Conservation (phyloP, 2,113 vertebrate species). For the Cyphomyrus discorhynchus region DNA sequence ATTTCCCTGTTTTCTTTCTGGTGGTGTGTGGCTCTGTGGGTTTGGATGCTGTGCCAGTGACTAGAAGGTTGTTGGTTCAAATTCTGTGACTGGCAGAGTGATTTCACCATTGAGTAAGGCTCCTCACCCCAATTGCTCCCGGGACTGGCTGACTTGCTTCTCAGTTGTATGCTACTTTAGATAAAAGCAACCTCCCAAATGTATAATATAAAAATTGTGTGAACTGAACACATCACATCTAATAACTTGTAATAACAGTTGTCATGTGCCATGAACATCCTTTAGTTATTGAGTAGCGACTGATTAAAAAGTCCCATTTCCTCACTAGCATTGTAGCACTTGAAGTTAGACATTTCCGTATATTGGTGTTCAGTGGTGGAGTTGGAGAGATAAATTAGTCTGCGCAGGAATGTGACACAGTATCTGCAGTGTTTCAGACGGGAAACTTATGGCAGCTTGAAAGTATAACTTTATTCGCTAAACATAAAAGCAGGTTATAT, state of each 20-base stretch:
- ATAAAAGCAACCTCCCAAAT: background rate
- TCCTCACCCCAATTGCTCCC: background rate
- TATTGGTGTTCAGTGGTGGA: background rate
- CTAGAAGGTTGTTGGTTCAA: background rate
- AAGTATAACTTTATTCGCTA: background rate
- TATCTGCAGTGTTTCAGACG: background rate
- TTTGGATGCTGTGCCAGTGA: background rate
- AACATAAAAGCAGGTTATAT: background rate
- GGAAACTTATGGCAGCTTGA: background rate
- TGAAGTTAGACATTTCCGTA: background rate
- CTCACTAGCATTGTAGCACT: background rate
- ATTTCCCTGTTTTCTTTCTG: background rate
- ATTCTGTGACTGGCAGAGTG: background rate
- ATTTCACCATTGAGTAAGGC: background rate
- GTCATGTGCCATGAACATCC: background rate
- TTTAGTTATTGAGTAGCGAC: background rate
- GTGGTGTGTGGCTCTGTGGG: background rate
- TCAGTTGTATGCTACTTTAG: background rate
- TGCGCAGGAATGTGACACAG: background rate
- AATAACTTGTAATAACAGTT: background rate
- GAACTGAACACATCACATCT: background rate
- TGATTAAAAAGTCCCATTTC: background rate
- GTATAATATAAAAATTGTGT: background rate
- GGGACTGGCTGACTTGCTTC: background rate
- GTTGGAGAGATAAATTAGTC: background rate